Base-by-base conservation (phyloP, 2,888 invertebrate genomes). In the Thelaira solivaga region DNA sequence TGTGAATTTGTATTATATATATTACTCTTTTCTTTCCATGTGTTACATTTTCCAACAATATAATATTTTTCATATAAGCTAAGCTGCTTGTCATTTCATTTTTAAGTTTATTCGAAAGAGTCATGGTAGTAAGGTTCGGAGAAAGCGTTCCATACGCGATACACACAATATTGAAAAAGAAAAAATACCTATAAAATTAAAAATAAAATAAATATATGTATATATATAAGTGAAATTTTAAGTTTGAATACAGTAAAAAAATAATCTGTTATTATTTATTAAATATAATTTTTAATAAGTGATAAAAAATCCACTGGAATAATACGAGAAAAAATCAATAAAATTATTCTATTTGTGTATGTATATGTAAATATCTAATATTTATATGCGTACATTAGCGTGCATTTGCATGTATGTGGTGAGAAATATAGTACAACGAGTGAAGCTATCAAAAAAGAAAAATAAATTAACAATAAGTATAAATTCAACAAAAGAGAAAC, bases 111-210 rank as follows among this genome's bases (percentile, higher is more conserved):
- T 80, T 83, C 82, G 82, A 81, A 81, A 83, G 75, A 86, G 86
- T 87, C 84, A 85, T 86, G 86, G 82, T 84, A 83, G n/a, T 85
- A 85, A 84, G 84, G 84, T 83, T 85, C 82, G 85, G 83, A 83
- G 79, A 81, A 69, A 80, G 86, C 86, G 87, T 87, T 83, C 80
- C 76, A 83, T 81, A 83, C 86, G 86, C 85, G 82, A 57, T 62
- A 81, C 74, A 80, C 74, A 78, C 47, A 79, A 81, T 71, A 84
- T 80, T 82, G 75, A 81, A 82, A 80, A 83, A 81, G n/a, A 81
- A 75, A 82, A 49, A 83, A 77, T 75, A 78, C 74, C 26, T 11
- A 73, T 57, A 76, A 75, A 26, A 5, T 26, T 4, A 26, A 6
- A 55, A 69, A 73, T 62, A 64, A n/a, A 75, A 49, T n/a, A n/a